Conservation (phyloP, 2,888 invertebrate species). For the Eristalinus aeneus region DNA sequence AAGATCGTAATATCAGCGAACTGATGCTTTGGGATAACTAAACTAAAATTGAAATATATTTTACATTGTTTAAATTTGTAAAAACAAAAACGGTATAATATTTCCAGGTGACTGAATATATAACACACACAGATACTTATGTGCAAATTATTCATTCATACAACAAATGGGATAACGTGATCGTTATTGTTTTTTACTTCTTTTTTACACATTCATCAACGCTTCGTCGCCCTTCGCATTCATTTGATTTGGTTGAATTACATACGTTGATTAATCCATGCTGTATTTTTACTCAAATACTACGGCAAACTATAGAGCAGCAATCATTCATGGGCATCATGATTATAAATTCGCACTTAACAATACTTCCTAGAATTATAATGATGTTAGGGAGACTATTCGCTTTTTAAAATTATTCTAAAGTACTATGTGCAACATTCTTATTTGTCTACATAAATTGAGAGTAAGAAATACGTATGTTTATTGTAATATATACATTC, state of each 20-base stretch:
- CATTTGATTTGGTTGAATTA: conserved; percentile 67
- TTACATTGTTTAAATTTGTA: conserved; percentile 23
- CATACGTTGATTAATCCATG: conserved; percentile 51
- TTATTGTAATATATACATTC: no score
- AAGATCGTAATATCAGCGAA: no score
- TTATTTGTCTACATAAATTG: no score
- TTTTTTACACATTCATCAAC: conserved; percentile 15
- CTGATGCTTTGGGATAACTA: no score
- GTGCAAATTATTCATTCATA: neutral
- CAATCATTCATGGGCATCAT: conserved; percentile 18
- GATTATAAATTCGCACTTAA: conserved; percentile 60
- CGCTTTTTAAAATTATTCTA: no score
- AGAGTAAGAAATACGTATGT: no score
- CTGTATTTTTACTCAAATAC: neutral
- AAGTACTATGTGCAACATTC: no score
- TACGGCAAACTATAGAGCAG: conserved; percentile 18
- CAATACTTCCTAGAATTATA: conserved; percentile 18
- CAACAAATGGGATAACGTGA: neutral
- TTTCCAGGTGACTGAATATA: neutral
- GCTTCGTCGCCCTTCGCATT: conserved; percentile 43
- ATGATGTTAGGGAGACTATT: no score
- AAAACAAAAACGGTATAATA: conserved; percentile 15
- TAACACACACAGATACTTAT: neutral
- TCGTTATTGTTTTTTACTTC: neutral
- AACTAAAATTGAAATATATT: neutral